These are phyloP conservation scores for Xiphophorus birchmanni DNA, from an alignment of 2,797 vertebrate genomes.

Conservation along the genomic window DNA sequence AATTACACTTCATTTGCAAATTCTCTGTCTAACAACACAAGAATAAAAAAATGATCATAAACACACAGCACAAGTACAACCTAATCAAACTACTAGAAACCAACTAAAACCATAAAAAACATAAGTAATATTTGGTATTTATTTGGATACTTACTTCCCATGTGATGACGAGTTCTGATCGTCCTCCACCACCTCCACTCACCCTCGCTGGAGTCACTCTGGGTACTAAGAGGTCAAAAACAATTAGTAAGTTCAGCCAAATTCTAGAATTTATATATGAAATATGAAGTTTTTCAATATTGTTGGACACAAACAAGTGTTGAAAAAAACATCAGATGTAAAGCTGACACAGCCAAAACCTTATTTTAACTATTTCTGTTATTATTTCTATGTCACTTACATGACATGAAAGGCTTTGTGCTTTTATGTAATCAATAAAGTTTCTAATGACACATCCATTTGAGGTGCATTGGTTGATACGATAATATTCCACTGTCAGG, in stretches of 20 bases:
- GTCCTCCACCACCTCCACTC: constrained; percentile 91
- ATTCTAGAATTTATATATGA: background rate
- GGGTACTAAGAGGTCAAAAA: constrained; percentile 79
- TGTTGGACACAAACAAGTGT: background rate
- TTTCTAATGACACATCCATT: background rate
- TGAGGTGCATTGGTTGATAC: background rate
- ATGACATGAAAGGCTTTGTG: background rate
- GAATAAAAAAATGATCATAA: background rate
- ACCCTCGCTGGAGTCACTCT: constrained; percentile 90
- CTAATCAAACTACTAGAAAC: background rate
- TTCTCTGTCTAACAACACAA: background rate
- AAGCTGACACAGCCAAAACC: background rate
- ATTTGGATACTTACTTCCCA: constrained; percentile 87
- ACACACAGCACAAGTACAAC: background rate
- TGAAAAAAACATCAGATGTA: background rate
- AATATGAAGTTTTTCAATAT: background rate
- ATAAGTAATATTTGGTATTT: background rate
- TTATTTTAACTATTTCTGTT: background rate
- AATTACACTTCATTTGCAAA: background rate
- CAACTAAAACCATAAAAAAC: background rate
- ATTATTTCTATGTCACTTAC: background rate
- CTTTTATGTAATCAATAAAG: background rate
- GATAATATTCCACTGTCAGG: background rate
- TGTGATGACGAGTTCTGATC: constrained; percentile 92
- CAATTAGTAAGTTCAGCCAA: background rate